Evolutionary conservation across 2,113 vertebrate species (phyloP).

Genomic region (Herpetotheres cachinnans): DNA sequence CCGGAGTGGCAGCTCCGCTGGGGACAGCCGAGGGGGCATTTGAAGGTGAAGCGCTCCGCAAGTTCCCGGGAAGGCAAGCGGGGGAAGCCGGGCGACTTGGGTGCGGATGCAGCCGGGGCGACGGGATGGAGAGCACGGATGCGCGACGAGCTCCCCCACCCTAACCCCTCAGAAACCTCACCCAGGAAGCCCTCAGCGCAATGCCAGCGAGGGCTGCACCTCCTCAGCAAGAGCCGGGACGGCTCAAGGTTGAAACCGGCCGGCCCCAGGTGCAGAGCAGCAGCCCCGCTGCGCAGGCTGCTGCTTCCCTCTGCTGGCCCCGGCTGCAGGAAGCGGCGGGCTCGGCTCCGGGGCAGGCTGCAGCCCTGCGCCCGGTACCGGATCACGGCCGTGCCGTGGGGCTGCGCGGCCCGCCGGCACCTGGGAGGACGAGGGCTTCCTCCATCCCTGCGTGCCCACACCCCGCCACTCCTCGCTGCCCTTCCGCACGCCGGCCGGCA

Average conservation of each 20-base stretch:
- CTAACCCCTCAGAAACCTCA: neutral
- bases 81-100: neutral
- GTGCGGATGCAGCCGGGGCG: neutral
- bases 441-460: neutral
- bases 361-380: neutral
- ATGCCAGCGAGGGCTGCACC: neutral
- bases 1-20: neutral
- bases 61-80: neutral
- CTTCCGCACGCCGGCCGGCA: neutral
- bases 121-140: neutral
- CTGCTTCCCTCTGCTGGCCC: neutral
- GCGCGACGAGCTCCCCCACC: neutral
- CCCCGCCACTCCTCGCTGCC: neutral
- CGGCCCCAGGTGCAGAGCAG: neutral
- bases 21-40: neutral
- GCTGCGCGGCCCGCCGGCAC: neutral
- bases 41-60: slow-evolving; percentile 47
- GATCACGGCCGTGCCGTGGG: neutral
- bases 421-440: neutral
- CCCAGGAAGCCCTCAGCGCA: neutral
- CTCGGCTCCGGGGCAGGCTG: neutral
- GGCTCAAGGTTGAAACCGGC: neutral
- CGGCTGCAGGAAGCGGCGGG: neutral
- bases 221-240: neutral
- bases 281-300: neutral